Base-by-base conservation (phyloP, 2,888 invertebrate species). In the Heteromyza rotundicornis region DNA sequence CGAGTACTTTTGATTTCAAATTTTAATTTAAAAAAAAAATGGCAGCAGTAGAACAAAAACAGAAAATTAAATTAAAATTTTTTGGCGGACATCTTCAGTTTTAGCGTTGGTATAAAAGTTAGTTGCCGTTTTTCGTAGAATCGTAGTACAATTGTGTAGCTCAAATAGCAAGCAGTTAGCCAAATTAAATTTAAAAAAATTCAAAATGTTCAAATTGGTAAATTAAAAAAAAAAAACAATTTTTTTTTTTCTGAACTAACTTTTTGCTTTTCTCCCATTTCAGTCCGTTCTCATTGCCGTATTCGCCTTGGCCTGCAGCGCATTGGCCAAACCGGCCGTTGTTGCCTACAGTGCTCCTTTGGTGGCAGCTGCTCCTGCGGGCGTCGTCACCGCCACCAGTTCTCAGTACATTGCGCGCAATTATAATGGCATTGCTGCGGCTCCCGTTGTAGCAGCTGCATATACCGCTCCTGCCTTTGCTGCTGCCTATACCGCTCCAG, bases 371-470 rank as follows among this genome's bases (percentile, higher is more conserved):
- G 78, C 72, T 27, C 77, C 87, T 0, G 73, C 82, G 0, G 79
- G 65, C 10, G 71, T 69, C 23, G 86, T 87, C 2, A 87, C 87
- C 0, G 86, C 87, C 2, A 84, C 85, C 66, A 88, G 88, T 74
- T 87, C 87, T 19, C 88, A 88, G 74, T 86, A 86, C 44, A 77
- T 88, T 68, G 85, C 87, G 5, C 83, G 87, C 63, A 87, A 86
- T 69, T 87, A 85, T 79, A 87, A 88, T 69, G 86, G 86, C 10
- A 72, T 87, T 16, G 87, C 86, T 17, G 80, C 85, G 65, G 79
- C 84, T 49, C 79, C 74, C 22, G 62, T 75, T 57, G 69, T 82
- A 10, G 74, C 79, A n/a, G 76, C 78, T 3, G 71, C 74, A 32
- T 74, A 75, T n/a, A 73, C 76, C 63, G 74, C 57, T 67, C 78